A percentile compares a stretch with the other conserved stretches of the same genome.
phyloP scores from a whole-genome alignment of 1,140 invertebrate genomes.

The Charaxes varanes region DNA sequence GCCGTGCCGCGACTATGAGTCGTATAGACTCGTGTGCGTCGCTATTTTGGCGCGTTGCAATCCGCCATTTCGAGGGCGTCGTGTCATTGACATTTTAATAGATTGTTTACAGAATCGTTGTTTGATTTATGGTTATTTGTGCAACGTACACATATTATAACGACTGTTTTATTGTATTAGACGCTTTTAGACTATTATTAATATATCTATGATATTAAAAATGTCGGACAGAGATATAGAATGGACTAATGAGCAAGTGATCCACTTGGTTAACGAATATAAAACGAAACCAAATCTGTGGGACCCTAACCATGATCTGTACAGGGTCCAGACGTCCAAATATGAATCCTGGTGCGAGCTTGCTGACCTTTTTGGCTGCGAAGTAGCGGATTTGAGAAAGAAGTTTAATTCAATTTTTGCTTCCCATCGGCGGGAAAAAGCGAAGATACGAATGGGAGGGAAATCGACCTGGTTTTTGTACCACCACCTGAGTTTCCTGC shows the following conservation, averaged over 20 bases:
- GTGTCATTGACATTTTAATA: not conserved
- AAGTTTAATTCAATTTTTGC: constrained; percentile 61
- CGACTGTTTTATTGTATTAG: not conserved
- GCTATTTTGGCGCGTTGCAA: not conserved
- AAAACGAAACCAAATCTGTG: constrained; percentile 38
- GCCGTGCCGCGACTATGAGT: not conserved
- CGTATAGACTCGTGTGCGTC: no score
- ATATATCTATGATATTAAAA: no score
- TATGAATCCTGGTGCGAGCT: constrained; percentile 54
- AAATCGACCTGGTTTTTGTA: constrained; percentile 56
- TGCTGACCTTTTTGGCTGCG: constrained; percentile 43
- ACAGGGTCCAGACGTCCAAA: constrained; percentile 40
- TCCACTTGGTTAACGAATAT: constrained; percentile 43
- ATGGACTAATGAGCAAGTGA: constrained; percentile 44
- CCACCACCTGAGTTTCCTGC: constrained; percentile 42
- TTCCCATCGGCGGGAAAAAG: constrained; percentile 54
- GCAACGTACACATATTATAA: not conserved
- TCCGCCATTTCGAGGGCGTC: not conserved
- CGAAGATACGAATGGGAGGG: constrained; percentile 38
- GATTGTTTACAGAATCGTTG: not conserved
- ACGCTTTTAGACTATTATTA: no score
- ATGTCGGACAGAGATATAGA: constrained; percentile 15
- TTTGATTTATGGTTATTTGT: not conserved
- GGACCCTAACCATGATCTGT: constrained; percentile 39
- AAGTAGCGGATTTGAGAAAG: constrained; percentile 46